Conservation (phyloP, 2,797 vertebrate species). For the Characodon lateralis region DNA sequence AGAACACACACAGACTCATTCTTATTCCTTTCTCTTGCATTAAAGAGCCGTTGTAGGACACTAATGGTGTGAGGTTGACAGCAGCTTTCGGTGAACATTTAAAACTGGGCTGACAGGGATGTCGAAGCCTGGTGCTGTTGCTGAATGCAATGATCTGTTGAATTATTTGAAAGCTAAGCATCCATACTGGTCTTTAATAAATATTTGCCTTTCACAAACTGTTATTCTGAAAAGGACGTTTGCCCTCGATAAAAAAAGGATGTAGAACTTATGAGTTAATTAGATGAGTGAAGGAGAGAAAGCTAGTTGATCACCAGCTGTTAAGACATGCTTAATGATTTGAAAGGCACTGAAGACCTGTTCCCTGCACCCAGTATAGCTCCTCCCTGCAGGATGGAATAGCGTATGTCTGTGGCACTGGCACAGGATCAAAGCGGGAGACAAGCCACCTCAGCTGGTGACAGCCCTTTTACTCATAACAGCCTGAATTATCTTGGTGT, state of each 20-base stretch:
- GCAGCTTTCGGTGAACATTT: constrained; percentile 21
- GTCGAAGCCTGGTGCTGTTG: constrained; percentile 18
- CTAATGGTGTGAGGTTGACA: constrained; percentile 24
- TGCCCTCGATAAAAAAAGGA: constrained; percentile 28
- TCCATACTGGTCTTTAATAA: neutral
- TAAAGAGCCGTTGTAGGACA: constrained; percentile 42
- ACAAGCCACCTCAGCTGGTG: constrained; percentile 57
- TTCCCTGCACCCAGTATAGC: constrained; percentile 50
- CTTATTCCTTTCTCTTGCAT: constrained; percentile 33
- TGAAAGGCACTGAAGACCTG: constrained; percentile 44
- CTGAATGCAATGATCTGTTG: constrained; percentile 3
- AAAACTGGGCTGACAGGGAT: constrained; percentile 10
- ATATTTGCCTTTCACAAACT: constrained; percentile 1
- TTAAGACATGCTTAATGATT: constrained; percentile 64
- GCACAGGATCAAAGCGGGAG: constrained; percentile 71
- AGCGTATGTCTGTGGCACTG: constrained; percentile 70
- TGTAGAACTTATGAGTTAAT: constrained; percentile 50
- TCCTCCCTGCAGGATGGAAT: constrained; percentile 72
- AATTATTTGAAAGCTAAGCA: constrained; percentile 16
- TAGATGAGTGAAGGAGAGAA: constrained; percentile 53
- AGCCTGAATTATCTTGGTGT: constrained; percentile 32
- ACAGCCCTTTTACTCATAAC: constrained; percentile 42
- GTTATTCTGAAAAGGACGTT: constrained; percentile 29
- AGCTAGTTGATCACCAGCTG: constrained; percentile 68
- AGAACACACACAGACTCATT: constrained; percentile 7